These are phyloP conservation scores for Macaria notata DNA, from an alignment of 2,888 invertebrate genomes.

Conservation along the genomic window DNA sequence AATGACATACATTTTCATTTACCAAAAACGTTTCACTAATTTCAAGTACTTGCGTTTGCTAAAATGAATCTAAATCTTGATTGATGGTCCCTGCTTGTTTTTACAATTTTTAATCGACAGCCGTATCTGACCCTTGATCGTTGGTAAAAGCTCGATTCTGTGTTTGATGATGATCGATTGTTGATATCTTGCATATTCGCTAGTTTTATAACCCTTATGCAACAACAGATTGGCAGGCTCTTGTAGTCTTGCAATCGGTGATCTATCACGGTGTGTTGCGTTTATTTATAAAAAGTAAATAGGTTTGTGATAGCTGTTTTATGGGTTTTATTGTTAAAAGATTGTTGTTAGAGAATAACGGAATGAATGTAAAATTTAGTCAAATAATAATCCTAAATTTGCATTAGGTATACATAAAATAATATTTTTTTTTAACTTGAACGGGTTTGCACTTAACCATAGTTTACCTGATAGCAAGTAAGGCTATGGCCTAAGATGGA, in stretches of 20 bases:
- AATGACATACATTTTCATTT: too few relatives aligned
- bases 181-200: slow-evolving; percentile 25
- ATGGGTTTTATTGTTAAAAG: too few relatives aligned
- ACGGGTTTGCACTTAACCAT: too few relatives aligned
- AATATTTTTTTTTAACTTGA: too few relatives aligned
- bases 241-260: slow-evolving; percentile 39
- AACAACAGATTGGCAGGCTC: slow-evolving; percentile 43
- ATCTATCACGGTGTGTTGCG: slow-evolving; percentile 40
- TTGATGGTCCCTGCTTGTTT: slow-evolving; percentile 23
- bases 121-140: slow-evolving; percentile 38
- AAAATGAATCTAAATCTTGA: background rate
- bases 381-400: too few relatives aligned
- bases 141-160: slow-evolving; percentile 27
- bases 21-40: too few relatives aligned
- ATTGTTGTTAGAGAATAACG: too few relatives aligned
- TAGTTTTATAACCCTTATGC: slow-evolving; percentile 35
- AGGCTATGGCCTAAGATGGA: too few relatives aligned
- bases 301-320: background rate
- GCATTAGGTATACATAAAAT: too few relatives aligned
- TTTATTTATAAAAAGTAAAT: background rate
- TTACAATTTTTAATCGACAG: slow-evolving; percentile 28
- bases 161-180: slow-evolving; percentile 45
- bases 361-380: too few relatives aligned
- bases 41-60: too few relatives aligned
- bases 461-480: too few relatives aligned